Percentiles rank a stretch among this genome's conserved stretches.
Conservation (phyloP, 2,888 invertebrate species). For the Anticlea derivata region DNA sequence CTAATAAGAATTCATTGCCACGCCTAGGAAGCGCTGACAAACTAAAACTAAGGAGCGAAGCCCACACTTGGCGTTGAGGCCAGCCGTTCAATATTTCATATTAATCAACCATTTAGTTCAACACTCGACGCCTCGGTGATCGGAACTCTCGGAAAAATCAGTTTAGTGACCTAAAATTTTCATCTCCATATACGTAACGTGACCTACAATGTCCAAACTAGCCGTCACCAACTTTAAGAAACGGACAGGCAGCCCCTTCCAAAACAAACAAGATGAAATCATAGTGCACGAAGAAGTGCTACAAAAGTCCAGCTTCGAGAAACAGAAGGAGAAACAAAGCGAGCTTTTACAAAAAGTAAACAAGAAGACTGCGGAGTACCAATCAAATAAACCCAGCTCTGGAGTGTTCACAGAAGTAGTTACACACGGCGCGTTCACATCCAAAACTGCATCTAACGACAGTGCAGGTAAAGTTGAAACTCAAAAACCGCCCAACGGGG, state of each 20-base stretch:
- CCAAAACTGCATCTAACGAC: conserved; percentile 58
- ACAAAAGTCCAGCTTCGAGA: conserved; percentile 62
- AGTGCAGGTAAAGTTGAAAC: conserved; percentile 52
- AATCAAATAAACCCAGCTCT: conserved; percentile 67
- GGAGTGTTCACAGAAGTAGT: conserved; percentile 77
- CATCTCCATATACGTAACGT: conserved; percentile 50
- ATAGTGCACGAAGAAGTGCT: conserved; percentile 64
- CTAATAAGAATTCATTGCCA: conserved; percentile 75
- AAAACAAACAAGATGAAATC: conserved; percentile 47
- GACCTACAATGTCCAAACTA: conserved; percentile 65
- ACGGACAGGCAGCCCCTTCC: conserved; percentile 53
- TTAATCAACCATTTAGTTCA: conserved; percentile 64
- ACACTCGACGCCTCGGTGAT: conserved; percentile 59
- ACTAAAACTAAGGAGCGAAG: conserved; percentile 79
- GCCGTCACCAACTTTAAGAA: conserved; percentile 69
- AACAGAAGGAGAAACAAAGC: conserved; percentile 70
- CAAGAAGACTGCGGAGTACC: conserved; percentile 73
- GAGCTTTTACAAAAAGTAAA: conserved; percentile 69
- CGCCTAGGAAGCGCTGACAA: conserved; percentile 73
- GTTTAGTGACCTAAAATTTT: conserved; percentile 57
- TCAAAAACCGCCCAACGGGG: conserved; percentile 43
- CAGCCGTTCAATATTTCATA: conserved; percentile 60
- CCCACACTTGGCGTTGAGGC: conserved; percentile 74
- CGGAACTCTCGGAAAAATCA: conserved; percentile 55
- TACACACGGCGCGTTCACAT: conserved; percentile 72